Conservation (phyloP, 2,888 invertebrate genomes). For the Heteromurus nitidus region DNA sequence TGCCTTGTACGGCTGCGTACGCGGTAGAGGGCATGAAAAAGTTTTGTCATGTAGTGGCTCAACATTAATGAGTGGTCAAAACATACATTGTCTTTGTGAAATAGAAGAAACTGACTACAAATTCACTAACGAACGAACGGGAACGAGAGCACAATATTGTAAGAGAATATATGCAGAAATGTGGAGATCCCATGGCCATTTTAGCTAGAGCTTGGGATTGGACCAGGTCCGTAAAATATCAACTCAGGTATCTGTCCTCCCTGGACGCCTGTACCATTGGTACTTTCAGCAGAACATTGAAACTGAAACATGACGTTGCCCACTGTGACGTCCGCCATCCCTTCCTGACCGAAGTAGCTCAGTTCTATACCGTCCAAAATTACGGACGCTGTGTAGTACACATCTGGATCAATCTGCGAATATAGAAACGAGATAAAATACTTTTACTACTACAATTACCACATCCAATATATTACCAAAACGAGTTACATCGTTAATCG, state of each 20-base stretch:
- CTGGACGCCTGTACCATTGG: conserved; percentile 93
- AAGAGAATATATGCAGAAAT: neutral
- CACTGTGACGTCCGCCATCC: conserved; percentile 93
- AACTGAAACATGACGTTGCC: conserved; percentile 97
- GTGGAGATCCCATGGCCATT: neutral
- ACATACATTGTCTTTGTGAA: too few relatives aligned
- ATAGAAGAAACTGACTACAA: too few relatives aligned
- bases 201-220: conserved; percentile 73
- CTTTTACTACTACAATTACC: too few relatives aligned
- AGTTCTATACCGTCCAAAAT: conserved; percentile 94
- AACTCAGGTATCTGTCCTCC: conserved; percentile 98
- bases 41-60: too few relatives aligned
- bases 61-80: too few relatives aligned
- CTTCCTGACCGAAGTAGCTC: conserved; percentile 98
- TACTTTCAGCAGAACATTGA: conserved; percentile 97
- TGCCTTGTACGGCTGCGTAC: too few relatives aligned
- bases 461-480: too few relatives aligned
- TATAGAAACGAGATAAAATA: conserved; percentile 15
- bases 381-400: conserved; percentile 96
- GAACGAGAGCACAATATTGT: too few relatives aligned
- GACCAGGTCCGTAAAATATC: conserved; percentile 93
- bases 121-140: too few relatives aligned
- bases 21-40: too few relatives aligned
- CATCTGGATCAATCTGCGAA: conserved; percentile 89
- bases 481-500: too few relatives aligned